Evolutionary conservation across 2,113 vertebrate genomes (phyloP).

Genomic region (Cheilinus undulatus): DNA sequence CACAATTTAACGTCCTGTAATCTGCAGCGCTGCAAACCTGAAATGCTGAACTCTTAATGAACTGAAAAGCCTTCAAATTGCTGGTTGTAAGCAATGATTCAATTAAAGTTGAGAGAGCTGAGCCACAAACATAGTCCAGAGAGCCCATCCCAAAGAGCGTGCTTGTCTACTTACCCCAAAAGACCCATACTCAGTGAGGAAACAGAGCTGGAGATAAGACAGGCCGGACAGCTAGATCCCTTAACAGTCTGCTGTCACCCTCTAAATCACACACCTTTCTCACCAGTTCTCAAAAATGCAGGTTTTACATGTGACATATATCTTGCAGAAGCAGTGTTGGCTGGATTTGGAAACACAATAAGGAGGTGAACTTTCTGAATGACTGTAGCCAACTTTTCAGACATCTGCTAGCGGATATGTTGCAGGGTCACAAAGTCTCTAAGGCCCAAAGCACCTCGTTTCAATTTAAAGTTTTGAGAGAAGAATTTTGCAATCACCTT

Average conservation of each 20-base stretch:
- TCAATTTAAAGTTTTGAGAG: conserved; percentile 60
- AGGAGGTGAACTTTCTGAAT: conserved; percentile 31
- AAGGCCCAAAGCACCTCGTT: conserved; percentile 61
- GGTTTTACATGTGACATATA: conserved; percentile 55
- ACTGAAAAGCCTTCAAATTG: conserved; percentile 69
- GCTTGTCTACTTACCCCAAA: conserved; percentile 46
- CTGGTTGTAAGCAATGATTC: conserved; percentile 76
- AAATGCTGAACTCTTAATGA: conserved; percentile 80
- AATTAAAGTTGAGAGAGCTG: conserved; percentile 68
- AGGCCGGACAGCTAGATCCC: conserved; percentile 58
- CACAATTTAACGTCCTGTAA: conserved; percentile 67
- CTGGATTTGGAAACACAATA: conserved; percentile 44
- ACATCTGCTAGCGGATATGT: conserved; percentile 58
- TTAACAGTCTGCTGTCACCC: conserved; percentile 62
- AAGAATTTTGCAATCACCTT: conserved; percentile 70
- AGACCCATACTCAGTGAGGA: conserved; percentile 41
- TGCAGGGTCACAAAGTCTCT: conserved; percentile 57
- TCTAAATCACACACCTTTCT: conserved; percentile 78
- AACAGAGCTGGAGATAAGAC: conserved; percentile 70
- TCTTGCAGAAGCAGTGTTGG: conserved; percentile 34
- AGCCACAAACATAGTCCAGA: conserved; percentile 35
- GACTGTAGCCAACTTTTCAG: conserved; percentile 41
- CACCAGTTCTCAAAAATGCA: conserved; percentile 52
- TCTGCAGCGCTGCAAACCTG: conserved; percentile 61
- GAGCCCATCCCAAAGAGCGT: conserved; percentile 50